Percentiles rank a stretch among this genome's conserved stretches.
These are phyloP conservation scores for Nasonia longicornis DNA, from an alignment of 1,140 invertebrate genomes.

Conservation along the genomic window DNA sequence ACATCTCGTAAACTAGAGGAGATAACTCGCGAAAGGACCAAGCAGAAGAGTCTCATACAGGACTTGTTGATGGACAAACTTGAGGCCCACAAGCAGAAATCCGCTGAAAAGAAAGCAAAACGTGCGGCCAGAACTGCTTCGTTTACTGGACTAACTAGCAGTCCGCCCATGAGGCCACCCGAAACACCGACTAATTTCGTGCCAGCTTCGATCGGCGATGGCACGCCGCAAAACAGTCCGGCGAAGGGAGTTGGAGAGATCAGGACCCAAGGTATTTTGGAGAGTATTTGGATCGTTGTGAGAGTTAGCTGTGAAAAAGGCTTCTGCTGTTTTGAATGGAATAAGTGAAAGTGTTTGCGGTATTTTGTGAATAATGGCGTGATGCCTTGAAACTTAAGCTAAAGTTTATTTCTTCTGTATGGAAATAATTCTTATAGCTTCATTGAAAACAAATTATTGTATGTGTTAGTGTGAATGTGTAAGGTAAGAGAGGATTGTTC, in stretches of 20 bases:
- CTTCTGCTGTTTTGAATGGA: not conserved
- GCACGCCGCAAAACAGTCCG: not conserved
- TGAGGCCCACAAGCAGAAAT: conserved; percentile 76
- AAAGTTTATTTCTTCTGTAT: too few relatives aligned
- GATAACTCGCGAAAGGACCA: conserved; percentile 75
- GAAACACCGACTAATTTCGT: conserved; percentile 52
- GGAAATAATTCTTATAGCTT: too few relatives aligned
- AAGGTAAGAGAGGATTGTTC: too few relatives aligned
- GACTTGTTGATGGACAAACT: conserved; percentile 84
- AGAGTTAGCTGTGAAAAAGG: not conserved
- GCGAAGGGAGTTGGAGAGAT: not conserved
- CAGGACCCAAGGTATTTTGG: not conserved
- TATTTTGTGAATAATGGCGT: too few relatives aligned
- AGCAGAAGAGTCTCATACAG: conserved; percentile 80
- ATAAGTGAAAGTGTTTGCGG: too few relatives aligned
- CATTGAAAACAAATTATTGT: too few relatives aligned
- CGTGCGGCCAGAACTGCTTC: conserved; percentile 64
- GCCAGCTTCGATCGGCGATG: conserved; percentile 47
- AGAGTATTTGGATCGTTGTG: not conserved
- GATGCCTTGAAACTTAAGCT: too few relatives aligned
- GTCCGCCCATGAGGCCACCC: conserved; percentile 17
- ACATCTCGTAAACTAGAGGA: conserved; percentile 75
- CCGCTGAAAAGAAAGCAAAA: conserved; percentile 72
- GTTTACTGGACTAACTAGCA: conserved; percentile 51
- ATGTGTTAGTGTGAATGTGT: too few relatives aligned